Percentiles rank a stretch among this genome's conserved stretches.
phyloP scores from a whole-genome alignment of 2,113 vertebrate species.

The Eublepharis macularius region DNA sequence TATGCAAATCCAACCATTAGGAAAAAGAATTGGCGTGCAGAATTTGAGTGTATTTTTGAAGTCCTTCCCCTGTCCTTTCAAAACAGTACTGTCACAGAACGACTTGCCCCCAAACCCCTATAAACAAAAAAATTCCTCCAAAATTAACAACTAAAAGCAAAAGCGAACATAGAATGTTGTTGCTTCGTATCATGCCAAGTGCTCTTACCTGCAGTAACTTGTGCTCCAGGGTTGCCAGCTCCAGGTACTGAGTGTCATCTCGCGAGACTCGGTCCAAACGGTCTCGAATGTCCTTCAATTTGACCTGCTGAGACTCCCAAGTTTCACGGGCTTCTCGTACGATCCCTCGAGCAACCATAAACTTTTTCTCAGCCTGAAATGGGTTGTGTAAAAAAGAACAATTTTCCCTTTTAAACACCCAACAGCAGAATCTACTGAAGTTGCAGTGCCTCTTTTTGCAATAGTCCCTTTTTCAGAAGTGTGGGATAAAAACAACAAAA shows the following conservation, averaged over 20 bases:
- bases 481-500: not conserved
- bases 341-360: conserved; percentile 93
- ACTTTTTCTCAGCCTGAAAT: conserved; percentile 88
- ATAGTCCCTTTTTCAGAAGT: not conserved
- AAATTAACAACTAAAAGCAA: not conserved
- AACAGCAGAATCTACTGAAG: not conserved
- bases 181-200: not conserved
- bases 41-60: not conserved
- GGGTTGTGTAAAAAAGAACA: not conserved
- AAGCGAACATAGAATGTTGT: not conserved
- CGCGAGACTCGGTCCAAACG: conserved; percentile 92
- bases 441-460: not conserved
- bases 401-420: not conserved
- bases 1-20: not conserved
- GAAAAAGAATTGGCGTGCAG: not conserved
- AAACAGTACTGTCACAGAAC: not conserved
- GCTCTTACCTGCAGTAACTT: conserved; percentile 88
- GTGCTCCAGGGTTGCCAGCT: conserved; percentile 93
- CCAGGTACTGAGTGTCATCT: conserved; percentile 92
- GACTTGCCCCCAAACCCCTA: not conserved
- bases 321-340: conserved; percentile 86
- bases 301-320: conserved; percentile 83
- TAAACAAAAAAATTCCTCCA: not conserved
- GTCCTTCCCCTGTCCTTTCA: not conserved
- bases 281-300: conserved; percentile 91